phyloP scores from a whole-genome alignment of 1,140 invertebrate genomes.

The Leptinotarsa texana region DNA sequence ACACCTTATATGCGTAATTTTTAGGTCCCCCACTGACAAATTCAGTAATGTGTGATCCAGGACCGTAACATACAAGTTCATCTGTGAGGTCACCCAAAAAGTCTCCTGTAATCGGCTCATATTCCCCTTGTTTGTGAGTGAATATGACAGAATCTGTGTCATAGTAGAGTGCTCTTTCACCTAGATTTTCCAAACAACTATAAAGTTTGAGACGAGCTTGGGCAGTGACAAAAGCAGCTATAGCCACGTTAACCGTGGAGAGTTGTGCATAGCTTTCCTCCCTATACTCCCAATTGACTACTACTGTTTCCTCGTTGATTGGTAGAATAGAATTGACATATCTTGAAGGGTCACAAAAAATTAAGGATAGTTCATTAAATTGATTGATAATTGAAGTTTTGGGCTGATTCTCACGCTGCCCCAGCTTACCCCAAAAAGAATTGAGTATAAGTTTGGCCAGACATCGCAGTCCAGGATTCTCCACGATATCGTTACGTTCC shows the following conservation, averaged over 20 bases:
- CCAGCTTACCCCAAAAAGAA: constrained; percentile 51
- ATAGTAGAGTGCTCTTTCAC: constrained; percentile 16
- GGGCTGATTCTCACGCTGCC: constrained; percentile 20
- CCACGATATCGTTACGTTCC: constrained; percentile 34
- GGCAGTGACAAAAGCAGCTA: constrained; percentile 52
- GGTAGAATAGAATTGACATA: constrained; percentile 13
- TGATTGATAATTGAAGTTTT: constrained; percentile 27
- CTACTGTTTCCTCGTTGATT: background rate
- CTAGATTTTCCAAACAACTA: constrained; percentile 24
- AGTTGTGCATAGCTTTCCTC: constrained; percentile 8
- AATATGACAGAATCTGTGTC: constrained; percentile 45
- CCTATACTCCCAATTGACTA: constrained; percentile 21
- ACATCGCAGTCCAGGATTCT: constrained; percentile 43
- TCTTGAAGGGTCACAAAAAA: constrained; percentile 9
- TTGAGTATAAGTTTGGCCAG: constrained; percentile 52
- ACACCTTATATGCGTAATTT: constrained; percentile 40
- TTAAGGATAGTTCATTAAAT: constrained; percentile 18
- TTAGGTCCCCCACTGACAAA: constrained; percentile 46
- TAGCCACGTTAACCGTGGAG: constrained; percentile 46
- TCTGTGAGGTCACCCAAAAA: constrained; percentile 49
- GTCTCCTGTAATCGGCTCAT: constrained; percentile 36
- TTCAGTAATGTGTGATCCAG: constrained; percentile 27
- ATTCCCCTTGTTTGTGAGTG: constrained; percentile 25
- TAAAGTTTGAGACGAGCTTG: constrained; percentile 42
- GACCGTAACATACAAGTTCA: constrained; percentile 47